Evolutionary conservation across 2,797 vertebrate genomes (phyloP).

Genomic region (Hozukius guyotensis): DNA sequence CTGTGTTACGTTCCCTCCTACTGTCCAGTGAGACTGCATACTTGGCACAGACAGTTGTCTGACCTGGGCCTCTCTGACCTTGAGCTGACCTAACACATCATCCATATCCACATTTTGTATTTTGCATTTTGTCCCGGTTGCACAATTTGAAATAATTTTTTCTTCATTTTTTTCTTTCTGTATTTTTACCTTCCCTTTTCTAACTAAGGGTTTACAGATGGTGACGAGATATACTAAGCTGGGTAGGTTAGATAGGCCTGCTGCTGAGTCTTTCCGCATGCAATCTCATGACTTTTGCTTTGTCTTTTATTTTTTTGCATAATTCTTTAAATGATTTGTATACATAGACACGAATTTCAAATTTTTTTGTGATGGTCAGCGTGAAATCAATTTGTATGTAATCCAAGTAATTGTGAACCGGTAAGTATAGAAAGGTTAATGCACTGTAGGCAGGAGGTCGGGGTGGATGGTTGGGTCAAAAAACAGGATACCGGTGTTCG

Average conservation of each 20-base stretch:
- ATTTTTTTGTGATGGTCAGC: no score
- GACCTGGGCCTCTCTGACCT: neutral
- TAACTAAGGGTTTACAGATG: neutral
- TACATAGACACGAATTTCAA: neutral
- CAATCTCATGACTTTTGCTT: neutral
- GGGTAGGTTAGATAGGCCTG: neutral
- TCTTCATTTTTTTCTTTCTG: neutral
- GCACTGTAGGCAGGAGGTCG: no score
- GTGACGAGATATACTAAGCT: neutral
- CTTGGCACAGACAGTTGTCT: neutral
- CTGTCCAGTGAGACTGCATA: conserved; percentile 13
- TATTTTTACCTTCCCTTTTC: neutral
- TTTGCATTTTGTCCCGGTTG: neutral
- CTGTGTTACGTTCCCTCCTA: neutral
- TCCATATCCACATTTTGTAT: neutral
- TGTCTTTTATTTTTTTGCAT: neutral
- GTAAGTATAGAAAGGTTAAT: no score
- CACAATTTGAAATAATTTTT: neutral
- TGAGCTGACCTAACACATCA: neutral
- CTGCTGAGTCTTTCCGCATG: neutral
- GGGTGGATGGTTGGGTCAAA: no score
- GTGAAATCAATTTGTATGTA: no score
- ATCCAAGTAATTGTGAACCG: no score
- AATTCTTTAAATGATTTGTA: neutral
- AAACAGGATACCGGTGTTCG: no score